Conservation (phyloP, 2,797 vertebrate species). For the Arctocebus calabarensis region DNA sequence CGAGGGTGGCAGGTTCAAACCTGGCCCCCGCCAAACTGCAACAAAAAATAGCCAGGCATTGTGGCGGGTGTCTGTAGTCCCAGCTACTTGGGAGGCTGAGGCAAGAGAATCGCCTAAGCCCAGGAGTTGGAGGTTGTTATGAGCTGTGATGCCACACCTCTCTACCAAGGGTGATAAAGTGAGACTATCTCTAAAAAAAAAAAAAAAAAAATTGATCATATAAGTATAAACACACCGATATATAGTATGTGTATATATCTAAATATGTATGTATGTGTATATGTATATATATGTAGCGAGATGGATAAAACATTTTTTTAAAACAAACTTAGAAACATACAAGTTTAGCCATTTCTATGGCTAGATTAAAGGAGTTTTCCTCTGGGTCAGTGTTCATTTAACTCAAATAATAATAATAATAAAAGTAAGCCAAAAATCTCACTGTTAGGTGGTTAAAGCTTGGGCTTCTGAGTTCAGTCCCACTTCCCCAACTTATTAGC, state of each 20-base stretch:
- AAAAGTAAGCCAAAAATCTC: conserved; percentile 60
- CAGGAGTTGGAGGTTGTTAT: too few relatives aligned
- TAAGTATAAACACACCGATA: background rate
- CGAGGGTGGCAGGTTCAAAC: too few relatives aligned
- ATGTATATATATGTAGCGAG: background rate
- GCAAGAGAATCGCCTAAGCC: too few relatives aligned
- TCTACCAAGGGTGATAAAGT: too few relatives aligned
- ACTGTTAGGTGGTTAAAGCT: background rate
- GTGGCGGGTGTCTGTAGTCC: too few relatives aligned
- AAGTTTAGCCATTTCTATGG: background rate
- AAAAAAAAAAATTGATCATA: too few relatives aligned
- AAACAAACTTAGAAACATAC: background rate
- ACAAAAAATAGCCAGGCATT: too few relatives aligned
- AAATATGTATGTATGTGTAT: background rate
- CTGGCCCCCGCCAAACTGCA: too few relatives aligned
- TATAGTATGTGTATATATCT: background rate
- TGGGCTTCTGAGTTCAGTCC: background rate
- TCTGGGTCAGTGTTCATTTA: conserved; percentile 25
- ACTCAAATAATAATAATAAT: conserved; percentile 39
- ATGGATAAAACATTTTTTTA: background rate
- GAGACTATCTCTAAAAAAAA: too few relatives aligned
- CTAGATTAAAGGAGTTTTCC: conserved; percentile 31
- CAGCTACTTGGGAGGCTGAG: too few relatives aligned
- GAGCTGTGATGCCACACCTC: too few relatives aligned
- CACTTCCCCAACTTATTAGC: background rate